Percentiles rank a stretch among this genome's conserved stretches.
These are phyloP conservation scores for Antechinus flavipes DNA, from an alignment of 2,113 vertebrate species.

Conservation along the genomic window DNA sequence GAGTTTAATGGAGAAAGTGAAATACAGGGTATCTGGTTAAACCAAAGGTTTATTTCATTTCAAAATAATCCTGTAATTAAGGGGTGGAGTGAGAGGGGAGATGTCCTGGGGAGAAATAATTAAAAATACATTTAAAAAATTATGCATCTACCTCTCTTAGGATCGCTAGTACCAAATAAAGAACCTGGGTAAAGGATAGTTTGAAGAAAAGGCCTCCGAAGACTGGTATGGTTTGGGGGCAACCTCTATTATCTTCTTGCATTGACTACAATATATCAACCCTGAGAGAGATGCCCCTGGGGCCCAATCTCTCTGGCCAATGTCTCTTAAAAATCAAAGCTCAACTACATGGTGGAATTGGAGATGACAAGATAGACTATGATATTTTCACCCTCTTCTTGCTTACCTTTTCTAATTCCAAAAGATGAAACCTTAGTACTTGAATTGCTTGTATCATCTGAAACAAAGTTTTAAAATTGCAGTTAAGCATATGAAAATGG, in stretches of 20 bases:
- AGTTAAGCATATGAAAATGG: slow-evolving; percentile 66
- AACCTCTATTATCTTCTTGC: neutral
- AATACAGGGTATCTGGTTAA: slow-evolving; percentile 49
- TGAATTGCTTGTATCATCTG: slow-evolving; percentile 99
- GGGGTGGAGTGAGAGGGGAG: neutral
- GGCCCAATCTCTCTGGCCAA: slow-evolving; percentile 5
- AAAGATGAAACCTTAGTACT: slow-evolving; percentile 99
- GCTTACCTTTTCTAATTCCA: slow-evolving; percentile 99
- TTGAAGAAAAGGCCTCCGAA: neutral
- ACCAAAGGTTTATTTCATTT: slow-evolving; percentile 67
- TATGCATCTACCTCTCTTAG: slow-evolving; percentile 49
- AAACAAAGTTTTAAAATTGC: slow-evolving; percentile 81
- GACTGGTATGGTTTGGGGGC: neutral
- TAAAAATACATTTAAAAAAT: slow-evolving; percentile 37
- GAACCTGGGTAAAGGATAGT: neutral
- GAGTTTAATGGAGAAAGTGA: slow-evolving; percentile 64
- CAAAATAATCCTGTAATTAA: slow-evolving; percentile 68
- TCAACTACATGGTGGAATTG: too few relatives aligned
- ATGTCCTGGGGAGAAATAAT: neutral
- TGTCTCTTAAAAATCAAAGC: slow-evolving; percentile 41
- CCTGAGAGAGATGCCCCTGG: slow-evolving; percentile 39
- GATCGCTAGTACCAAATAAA: neutral
- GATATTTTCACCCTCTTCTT: slow-evolving; percentile 26
- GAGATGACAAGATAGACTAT: slow-evolving; percentile 21
- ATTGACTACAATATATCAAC: neutral